Conservation (phyloP, 2,888 invertebrate genomes). For the Parnassius apollo region DNA sequence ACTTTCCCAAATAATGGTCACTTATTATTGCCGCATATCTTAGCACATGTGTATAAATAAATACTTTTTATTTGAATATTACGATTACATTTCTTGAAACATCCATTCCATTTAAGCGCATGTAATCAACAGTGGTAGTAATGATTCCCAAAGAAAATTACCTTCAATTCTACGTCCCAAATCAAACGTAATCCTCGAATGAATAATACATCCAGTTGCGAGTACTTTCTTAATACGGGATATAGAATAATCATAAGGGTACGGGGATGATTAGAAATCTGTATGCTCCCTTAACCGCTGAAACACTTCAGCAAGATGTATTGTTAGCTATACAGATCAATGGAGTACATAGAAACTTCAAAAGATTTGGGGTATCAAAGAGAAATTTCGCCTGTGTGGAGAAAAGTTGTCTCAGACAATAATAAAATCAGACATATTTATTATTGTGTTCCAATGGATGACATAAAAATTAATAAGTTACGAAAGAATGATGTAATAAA, state of each 20-base stretch:
- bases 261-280: constrained; percentile 46
- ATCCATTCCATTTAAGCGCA: background rate
- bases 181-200: constrained; percentile 21
- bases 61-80: too few relatives aligned
- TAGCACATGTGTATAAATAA: too few relatives aligned
- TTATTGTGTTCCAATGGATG: background rate
- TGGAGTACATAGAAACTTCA: constrained; percentile 34
- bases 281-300: constrained; percentile 39
- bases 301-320: constrained; percentile 49
- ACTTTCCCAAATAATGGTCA: background rate
- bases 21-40: too few relatives aligned
- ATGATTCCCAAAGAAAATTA: background rate
- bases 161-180: constrained; percentile 5
- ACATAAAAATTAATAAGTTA: too few relatives aligned
- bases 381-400: constrained; percentile 36
- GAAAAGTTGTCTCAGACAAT: constrained; percentile 31
- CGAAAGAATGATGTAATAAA: background rate
- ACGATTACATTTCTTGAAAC: background rate
- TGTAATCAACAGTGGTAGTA: background rate
- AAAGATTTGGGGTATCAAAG: constrained; percentile 46
- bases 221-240: constrained; percentile 18
- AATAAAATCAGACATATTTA: background rate
- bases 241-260: constrained; percentile 27
- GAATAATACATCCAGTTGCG: constrained; percentile 22
- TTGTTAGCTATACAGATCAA: constrained; percentile 51